Evolutionary conservation across 2,797 vertebrate species (phyloP), one percentile per base, ranked within the genome.

Genomic region (Lates japonicus): DNA sequence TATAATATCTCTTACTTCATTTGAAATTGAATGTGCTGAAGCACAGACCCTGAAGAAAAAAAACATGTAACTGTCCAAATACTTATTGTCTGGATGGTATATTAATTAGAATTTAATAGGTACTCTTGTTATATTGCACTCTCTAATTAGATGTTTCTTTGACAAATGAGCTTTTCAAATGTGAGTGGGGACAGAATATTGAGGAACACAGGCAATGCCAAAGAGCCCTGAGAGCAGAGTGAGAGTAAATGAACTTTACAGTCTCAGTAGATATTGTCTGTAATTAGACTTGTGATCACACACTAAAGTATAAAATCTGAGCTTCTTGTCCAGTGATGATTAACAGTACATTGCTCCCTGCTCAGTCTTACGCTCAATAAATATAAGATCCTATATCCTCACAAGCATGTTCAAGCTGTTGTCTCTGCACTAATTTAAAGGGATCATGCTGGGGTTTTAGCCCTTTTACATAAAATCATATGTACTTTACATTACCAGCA

Each of bases 111-210:
- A 72, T 86, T 66, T 66, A 52, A 86, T 81, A 49, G 58, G 19
- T 44, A 41, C 13, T 68, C 63, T 57, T 55, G 22, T 78, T 71
- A 65, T 49, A 48, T 68, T 72, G 51, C 46, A 35, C 33, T 74
- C 55, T 66, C 68, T 85, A 86, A 85, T 86, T 83, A 80, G 65
- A 81, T 37, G 41, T 82, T 86, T 77, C 39, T 87, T 74, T 86
- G 65, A 84, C 49, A 85, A 81, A 74, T 72, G 55, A 88, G 63
- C 52, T 78, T 83, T 70, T 70, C 42, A 77, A 29, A 62, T 65
- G 37, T 1, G 7, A 55, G 62, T 74, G 41, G 39, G 55, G 44
- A 79, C 29, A 70, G 52, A 81, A 65, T 83, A 79, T 74, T 77
- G 79, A 83, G 82, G 76, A 75, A 73, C 42, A 55, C 13, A n/a